Evolutionary conservation across 2,888 invertebrate species (phyloP).

Genomic region (Horisme vitalbata): DNA sequence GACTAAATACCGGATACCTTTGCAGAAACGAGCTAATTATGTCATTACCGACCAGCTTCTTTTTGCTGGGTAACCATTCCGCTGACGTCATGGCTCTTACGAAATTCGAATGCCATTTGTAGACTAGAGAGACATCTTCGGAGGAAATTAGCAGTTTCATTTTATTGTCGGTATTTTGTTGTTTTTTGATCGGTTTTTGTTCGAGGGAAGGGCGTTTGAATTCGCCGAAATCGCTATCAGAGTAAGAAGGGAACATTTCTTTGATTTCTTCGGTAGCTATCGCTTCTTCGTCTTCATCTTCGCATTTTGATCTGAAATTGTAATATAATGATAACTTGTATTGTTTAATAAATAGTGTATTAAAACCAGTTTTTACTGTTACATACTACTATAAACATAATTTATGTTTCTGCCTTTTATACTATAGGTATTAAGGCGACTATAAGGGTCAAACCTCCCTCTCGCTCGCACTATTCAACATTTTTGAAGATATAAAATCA

Average conservation of each 20-base stretch:
- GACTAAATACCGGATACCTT: conserved; percentile 83
- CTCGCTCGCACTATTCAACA: too few relatives aligned
- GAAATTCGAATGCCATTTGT: conserved; percentile 84
- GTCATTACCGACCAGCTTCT: conserved; percentile 67
- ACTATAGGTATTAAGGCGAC: too few relatives aligned
- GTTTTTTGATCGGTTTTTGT: conserved; percentile 61
- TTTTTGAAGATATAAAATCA: too few relatives aligned
- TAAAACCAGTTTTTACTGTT: too few relatives aligned
- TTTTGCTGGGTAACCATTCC: conserved; percentile 82
- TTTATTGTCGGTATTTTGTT: conserved; percentile 44
- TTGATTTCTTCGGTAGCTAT: conserved; percentile 85
- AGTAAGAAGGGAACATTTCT: conserved; percentile 87
- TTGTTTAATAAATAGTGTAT: too few relatives aligned
- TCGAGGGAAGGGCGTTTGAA: conserved; percentile 81
- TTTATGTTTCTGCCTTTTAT: too few relatives aligned
- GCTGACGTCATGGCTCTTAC: conserved; percentile 81
- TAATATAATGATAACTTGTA: too few relatives aligned
- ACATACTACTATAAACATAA: too few relatives aligned
- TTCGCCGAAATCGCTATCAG: conserved; percentile 87
- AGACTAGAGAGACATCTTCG: conserved; percentile 83
- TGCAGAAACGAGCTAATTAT: conserved; percentile 77
- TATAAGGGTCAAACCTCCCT: too few relatives aligned
- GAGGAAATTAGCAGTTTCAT: conserved; percentile 60
- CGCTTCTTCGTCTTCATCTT: conserved; percentile 87
- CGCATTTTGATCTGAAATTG: conserved; percentile 82